Base-by-base conservation (phyloP, 2,888 invertebrate species). In the Drosophila prostipennis region DNA sequence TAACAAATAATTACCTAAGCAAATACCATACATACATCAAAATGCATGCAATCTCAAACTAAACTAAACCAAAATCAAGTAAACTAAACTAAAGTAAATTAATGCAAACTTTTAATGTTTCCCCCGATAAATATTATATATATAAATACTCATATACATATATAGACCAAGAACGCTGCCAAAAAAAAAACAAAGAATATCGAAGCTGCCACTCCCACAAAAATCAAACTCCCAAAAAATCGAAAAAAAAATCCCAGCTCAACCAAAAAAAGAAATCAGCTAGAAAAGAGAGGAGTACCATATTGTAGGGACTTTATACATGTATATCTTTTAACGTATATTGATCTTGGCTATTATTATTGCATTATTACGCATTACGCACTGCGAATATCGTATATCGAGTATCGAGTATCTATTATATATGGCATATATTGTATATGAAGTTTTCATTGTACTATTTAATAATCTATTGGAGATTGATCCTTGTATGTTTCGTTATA, bases 361-460 rank as follows among this genome's bases (percentile, higher is more conserved):
- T 72, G 71, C 71, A 71, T 71, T 80, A 80, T 78, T 78, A 78
- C 67, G 71, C 70, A 78, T 77, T 73, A 80, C 67, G 76, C 52
- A 78, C 34, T 63, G 40, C 53, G 54, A 42, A 26, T 64, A 68
- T 67, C 49, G 53, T 48, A 70, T 73, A 57, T 68, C 29, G 64
- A 46, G 64, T 79, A 81, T 79, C 61, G 75, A 79, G 82, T 79
- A 85, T 82, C 86, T 80, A 80, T 85, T 77, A 79, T 78, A 81
- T 78, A 84, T 77, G 74, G 74, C 77, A 75, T 86, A 83, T 86
- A 86, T 84, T 86, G 81, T 74, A 82, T 82, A 82, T 82, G 82
- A 82, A 82, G 82, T 82, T 82, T 82, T 87, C 82, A 82, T 82
- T 82, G 76, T 82, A 82, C 72, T 82, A 82, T 87, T 84, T 87